Conservation (phyloP, 2,113 vertebrate species). For the Vulpes vulpes region DNA sequence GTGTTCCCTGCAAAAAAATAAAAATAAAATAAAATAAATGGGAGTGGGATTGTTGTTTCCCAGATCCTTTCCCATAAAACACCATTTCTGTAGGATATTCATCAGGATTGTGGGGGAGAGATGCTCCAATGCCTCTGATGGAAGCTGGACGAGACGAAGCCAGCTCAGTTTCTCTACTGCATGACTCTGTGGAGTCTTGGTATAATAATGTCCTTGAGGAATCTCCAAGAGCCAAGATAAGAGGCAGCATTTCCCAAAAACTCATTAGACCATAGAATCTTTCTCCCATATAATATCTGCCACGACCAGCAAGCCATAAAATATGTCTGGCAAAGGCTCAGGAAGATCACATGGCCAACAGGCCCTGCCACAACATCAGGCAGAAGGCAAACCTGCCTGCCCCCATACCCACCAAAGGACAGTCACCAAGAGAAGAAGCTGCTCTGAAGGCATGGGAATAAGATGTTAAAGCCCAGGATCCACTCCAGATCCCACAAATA, state of each 20-base stretch:
- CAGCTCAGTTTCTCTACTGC: not conserved
- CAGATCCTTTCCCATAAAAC: not conserved
- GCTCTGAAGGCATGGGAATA: not conserved
- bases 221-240: not conserved
- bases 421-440: slow-evolving; percentile 8
- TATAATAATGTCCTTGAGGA: not conserved
- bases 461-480: slow-evolving; percentile 30
- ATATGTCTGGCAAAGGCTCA: not conserved
- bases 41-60: not conserved
- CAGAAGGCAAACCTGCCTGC: not conserved
- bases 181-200: not conserved
- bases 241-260: not conserved
- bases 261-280: not conserved
- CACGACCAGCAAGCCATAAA: not conserved
- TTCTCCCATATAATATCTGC: not conserved
- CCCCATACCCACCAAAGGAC: not conserved
- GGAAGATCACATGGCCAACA: not conserved
- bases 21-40: not conserved
- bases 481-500: slow-evolving; percentile 39
- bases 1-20: not conserved
- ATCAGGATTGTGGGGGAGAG: not conserved
- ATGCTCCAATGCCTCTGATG: not conserved
- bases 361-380: not conserved
- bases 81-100: not conserved
- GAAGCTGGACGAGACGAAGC: not conserved